Evolutionary conservation across 2,797 vertebrate species (phyloP).

Genomic region (Scarus forsteni): DNA sequence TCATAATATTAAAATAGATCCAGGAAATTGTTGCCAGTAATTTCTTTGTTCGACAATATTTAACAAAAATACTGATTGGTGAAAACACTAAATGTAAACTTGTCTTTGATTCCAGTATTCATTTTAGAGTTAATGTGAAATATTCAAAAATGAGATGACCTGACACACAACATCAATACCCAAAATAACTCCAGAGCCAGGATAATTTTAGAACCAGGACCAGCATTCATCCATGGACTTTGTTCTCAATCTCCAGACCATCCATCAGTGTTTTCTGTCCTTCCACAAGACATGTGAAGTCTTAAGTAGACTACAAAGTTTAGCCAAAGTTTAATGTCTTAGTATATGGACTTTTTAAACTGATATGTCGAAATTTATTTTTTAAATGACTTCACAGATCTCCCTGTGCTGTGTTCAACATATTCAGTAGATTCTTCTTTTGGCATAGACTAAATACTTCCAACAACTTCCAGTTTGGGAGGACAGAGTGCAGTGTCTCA

Average conservation of each 20-base stretch:
- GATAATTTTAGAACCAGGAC: conserved; percentile 15
- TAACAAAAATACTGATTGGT: conserved; percentile 37
- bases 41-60: conserved; percentile 45
- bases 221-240: conserved; percentile 11
- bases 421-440: too few species aligned
- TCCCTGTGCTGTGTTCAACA: too few species aligned
- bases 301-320: too few species aligned
- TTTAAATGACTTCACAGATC: too few species aligned
- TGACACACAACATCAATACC: conserved; percentile 26
- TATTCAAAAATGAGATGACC: conserved; percentile 32
- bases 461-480: background rate
- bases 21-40: conserved; percentile 32
- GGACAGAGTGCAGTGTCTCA: too few species aligned
- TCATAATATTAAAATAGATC: conserved; percentile 38
- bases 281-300: background rate
- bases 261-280: conserved; percentile 25
- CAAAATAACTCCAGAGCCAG: conserved; percentile 27
- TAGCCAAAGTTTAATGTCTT: too few species aligned
- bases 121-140: conserved; percentile 12
- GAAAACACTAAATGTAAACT: conserved; percentile 49
- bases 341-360: too few species aligned
- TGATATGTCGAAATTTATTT: too few species aligned
- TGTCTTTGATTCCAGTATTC: conserved; percentile 49
- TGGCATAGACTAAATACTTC: too few species aligned
- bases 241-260: conserved; percentile 55